Conservation (phyloP, 2,113 vertebrate genomes). For the Psammodynastes pulverulentus region DNA sequence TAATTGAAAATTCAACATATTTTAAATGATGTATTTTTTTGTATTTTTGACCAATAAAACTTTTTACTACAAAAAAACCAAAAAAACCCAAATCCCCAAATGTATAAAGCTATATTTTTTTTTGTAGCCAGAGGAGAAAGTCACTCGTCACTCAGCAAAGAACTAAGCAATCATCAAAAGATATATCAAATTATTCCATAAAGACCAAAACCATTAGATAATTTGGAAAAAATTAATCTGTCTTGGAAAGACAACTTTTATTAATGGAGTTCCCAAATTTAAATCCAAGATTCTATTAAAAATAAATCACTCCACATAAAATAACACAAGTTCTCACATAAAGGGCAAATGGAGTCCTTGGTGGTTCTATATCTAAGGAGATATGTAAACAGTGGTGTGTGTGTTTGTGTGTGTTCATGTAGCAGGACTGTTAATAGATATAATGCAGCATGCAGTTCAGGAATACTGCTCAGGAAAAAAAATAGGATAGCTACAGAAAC, state of each 20-base stretch:
- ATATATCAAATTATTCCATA: not conserved
- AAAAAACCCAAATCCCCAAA: too few relatives aligned
- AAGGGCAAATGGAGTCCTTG: not conserved
- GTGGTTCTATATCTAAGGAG: not conserved
- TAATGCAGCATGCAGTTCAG: not conserved
- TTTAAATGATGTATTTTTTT: too few relatives aligned
- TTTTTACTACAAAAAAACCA: too few relatives aligned
- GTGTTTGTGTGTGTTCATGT: not conserved
- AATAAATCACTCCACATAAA: not conserved
- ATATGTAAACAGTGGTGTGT: not conserved
- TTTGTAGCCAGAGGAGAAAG: not conserved
- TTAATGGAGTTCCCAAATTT: not conserved
- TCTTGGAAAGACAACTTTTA: not conserved
- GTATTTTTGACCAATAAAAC: too few relatives aligned
- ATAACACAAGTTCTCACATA: not conserved
- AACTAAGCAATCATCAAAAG: not conserved
- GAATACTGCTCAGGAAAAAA: not conserved
- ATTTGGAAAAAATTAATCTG: not conserved
- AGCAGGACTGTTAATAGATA: not conserved
- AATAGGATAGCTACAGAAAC: not conserved
- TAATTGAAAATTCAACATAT: too few relatives aligned
- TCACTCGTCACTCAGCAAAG: not conserved
- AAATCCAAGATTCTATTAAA: not conserved
- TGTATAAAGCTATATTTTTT: not conserved
- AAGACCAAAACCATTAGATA: not conserved